Conservation (phyloP, 2,797 vertebrate species). For the Pangasius djambal region DNA sequence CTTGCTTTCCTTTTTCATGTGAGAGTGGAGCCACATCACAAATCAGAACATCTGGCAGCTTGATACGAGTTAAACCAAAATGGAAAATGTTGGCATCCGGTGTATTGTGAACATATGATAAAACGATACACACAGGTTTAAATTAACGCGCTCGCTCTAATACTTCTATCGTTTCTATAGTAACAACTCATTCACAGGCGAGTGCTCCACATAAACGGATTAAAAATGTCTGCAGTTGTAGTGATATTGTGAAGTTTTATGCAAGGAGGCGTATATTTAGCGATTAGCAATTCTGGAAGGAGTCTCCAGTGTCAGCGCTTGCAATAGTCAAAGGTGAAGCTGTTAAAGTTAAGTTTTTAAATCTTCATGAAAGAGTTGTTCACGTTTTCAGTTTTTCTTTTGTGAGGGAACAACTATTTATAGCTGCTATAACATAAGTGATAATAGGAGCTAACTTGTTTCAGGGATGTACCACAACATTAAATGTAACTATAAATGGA, state of each 20-base stretch:
- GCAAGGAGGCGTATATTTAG: neutral
- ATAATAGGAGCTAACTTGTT: neutral
- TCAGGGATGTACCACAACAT: neutral
- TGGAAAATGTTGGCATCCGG: neutral
- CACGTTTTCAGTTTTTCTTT: neutral
- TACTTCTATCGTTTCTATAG: neutral
- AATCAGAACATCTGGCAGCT: neutral
- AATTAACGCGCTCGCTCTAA: neutral
- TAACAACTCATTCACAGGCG: neutral
- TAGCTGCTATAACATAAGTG: neutral
- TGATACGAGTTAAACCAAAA: neutral
- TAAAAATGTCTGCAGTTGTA: neutral
- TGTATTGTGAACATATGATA: neutral
- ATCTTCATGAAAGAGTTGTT: neutral
- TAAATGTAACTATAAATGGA: neutral
- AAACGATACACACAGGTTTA: too few species aligned
- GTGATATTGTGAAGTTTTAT: neutral
- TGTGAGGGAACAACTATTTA: neutral
- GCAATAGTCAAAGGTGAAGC: neutral
- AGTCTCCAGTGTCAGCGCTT: neutral
- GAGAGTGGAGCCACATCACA: slow-evolving; percentile 34
- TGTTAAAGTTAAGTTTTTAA: neutral
- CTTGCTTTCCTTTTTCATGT: slow-evolving; percentile 60
- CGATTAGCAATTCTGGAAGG: neutral
- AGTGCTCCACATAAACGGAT: neutral